Percentiles rank a stretch among this genome's conserved stretches.
Conservation (phyloP, 2,888 invertebrate species). For the Adelphocoris suturalis region DNA sequence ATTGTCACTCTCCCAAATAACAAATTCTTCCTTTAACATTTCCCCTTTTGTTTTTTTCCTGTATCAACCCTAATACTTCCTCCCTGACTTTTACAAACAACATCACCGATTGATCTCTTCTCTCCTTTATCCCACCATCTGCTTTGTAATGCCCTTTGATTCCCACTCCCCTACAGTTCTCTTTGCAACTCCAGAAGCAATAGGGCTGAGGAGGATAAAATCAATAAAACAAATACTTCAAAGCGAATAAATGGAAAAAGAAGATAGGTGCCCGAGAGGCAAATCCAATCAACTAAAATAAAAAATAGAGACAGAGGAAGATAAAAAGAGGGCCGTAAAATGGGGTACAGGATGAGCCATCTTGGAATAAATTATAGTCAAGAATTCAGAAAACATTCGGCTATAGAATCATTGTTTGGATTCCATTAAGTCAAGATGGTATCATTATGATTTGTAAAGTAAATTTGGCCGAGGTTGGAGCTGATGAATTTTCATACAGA, state of each 20-base stretch:
- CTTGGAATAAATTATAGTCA: slow-evolving; percentile 61
- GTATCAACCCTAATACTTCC: slow-evolving; percentile 51
- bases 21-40: background rate
- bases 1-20: slow-evolving; percentile 1
- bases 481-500: slow-evolving; percentile 54
- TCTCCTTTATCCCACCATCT: slow-evolving; percentile 57
- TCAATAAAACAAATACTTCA: slow-evolving; percentile 71
- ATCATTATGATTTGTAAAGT: slow-evolving; percentile 12
- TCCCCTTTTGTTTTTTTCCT: background rate
- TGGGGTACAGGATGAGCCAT: background rate
- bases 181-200: slow-evolving; percentile 40
- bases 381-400: slow-evolving; percentile 33
- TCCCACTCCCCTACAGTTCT: background rate
- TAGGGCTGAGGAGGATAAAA: slow-evolving; percentile 55
- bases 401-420: slow-evolving; percentile 40
- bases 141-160: slow-evolving; percentile 66
- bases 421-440: slow-evolving; percentile 40
- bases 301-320: slow-evolving; percentile 67
- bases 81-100: slow-evolving; percentile 63
- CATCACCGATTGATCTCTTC: slow-evolving; percentile 55
- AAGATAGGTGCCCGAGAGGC: slow-evolving; percentile 53
- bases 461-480: background rate
- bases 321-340: slow-evolving; percentile 54
- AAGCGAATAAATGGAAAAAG: slow-evolving; percentile 70
- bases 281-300: slow-evolving; percentile 69